These are phyloP conservation scores for Coturnix japonica DNA, from an alignment of 2,113 vertebrate genomes.

Conservation along the genomic window DNA sequence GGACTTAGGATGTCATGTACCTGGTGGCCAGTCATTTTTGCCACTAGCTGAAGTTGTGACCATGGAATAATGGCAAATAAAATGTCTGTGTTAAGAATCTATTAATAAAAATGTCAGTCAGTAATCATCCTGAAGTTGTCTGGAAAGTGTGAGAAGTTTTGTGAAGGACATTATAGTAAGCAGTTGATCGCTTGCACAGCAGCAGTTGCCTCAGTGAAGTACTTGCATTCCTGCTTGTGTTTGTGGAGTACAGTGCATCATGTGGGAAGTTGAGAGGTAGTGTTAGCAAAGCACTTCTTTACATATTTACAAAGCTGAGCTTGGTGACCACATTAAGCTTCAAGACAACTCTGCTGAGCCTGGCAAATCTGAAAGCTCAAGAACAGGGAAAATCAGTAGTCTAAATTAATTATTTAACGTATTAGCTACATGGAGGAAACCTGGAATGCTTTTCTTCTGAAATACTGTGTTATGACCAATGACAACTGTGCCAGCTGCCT, in stretches of 20 bases:
- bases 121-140: neutral
- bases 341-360: slow-evolving; percentile 3
- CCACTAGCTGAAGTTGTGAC: neutral
- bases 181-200: neutral
- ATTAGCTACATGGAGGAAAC: neutral
- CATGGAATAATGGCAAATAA: neutral
- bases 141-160: neutral
- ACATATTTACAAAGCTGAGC: neutral
- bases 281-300: neutral
- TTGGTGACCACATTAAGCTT: slow-evolving; percentile 13
- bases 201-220: neutral
- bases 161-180: neutral
- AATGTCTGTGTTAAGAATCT: neutral
- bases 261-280: neutral
- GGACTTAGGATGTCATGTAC: neutral
- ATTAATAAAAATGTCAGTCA: neutral
- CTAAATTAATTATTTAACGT: neutral
- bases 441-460: neutral
- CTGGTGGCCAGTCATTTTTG: neutral
- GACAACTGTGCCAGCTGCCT: slow-evolving; percentile 22
- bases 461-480: neutral
- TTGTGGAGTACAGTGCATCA: neutral
- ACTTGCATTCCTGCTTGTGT: neutral
- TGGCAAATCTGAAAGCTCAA: neutral
- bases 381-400: neutral